Percentiles rank a stretch among this genome's conserved stretches.
Evolutionary conservation across 2,113 vertebrate species (phyloP).

Genomic region (Lepus timidus): DNA sequence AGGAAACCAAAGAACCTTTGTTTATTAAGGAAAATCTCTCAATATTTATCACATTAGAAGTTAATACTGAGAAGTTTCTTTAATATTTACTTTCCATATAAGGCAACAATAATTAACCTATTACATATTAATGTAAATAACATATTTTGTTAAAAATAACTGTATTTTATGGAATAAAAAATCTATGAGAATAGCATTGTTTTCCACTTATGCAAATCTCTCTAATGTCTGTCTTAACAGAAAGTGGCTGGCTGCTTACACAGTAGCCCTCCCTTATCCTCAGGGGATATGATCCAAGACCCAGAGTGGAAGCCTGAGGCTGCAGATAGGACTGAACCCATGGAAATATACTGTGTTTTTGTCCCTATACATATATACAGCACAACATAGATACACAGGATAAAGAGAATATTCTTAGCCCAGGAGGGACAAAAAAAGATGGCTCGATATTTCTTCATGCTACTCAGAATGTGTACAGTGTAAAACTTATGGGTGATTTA

Average conservation of each 20-base stretch:
- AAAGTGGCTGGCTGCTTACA: not conserved
- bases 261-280: no score
- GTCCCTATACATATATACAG: no score
- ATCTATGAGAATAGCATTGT: not conserved
- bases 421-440: no score
- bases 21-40: not conserved
- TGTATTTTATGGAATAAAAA: not conserved
- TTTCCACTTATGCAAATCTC: not conserved
- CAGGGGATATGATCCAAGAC: no score
- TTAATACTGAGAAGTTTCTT: not conserved
- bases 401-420: no score
- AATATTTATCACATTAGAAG: not conserved
- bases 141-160: not conserved
- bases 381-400: no score
- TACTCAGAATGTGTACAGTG: no score
- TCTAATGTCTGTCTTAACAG: not conserved
- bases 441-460: no score
- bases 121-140: not conserved
- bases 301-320: no score
- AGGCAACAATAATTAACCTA: not conserved
- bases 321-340: no score
- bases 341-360: no score
- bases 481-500: no score
- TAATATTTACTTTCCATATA: not conserved
- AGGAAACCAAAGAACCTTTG: not conserved